A percentile compares a stretch with the other conserved stretches of the same genome.
phyloP scores from a whole-genome alignment of 2,113 vertebrate genomes.

The Brienomyrus brachyistius region DNA sequence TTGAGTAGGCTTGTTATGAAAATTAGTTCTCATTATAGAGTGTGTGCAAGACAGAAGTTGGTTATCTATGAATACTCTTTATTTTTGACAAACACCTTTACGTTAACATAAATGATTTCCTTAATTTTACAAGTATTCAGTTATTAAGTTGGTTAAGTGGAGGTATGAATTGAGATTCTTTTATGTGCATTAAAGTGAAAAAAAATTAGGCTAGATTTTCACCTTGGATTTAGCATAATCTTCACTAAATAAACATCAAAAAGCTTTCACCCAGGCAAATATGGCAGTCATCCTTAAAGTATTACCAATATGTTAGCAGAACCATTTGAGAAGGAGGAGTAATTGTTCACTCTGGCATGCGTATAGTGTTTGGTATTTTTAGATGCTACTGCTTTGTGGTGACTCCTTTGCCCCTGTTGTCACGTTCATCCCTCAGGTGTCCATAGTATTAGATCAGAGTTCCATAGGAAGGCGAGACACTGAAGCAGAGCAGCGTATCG shows the following conservation, averaged over 20 bases:
- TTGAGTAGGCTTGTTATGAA: background rate
- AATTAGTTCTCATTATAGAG: background rate
- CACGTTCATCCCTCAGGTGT: background rate
- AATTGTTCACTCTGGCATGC: background rate
- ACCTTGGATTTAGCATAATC: background rate
- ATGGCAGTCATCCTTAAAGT: background rate
- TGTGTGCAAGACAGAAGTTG: background rate
- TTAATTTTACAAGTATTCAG: background rate
- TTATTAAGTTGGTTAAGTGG: background rate
- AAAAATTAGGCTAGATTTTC: background rate
- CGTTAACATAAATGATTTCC: background rate
- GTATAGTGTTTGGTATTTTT: background rate
- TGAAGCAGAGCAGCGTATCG: background rate
- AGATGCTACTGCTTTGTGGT: background rate
- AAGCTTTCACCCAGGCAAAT: background rate
- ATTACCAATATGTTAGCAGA: background rate
- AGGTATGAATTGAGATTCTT: background rate
- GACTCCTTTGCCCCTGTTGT: background rate
- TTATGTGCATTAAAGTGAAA: background rate
- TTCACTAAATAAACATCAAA: background rate
- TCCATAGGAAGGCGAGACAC: background rate
- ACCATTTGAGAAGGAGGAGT: background rate
- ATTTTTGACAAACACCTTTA: background rate
- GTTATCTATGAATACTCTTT: background rate
- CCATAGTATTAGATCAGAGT: background rate